Base-by-base conservation (phyloP, 2,113 vertebrate genomes). In the Mohoua ochrocephala region DNA sequence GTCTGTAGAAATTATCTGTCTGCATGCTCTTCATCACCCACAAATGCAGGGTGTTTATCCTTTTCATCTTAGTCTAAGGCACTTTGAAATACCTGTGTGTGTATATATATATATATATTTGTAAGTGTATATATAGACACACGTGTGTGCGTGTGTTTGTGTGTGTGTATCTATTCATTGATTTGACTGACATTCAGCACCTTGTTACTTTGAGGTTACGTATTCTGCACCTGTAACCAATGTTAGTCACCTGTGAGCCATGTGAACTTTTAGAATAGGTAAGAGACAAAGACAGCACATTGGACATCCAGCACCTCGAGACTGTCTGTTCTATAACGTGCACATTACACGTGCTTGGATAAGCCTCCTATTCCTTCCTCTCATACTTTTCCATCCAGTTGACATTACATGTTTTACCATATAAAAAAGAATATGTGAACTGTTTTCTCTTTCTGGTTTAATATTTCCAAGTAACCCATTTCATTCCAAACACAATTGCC, bases 401-500 rank as follows among this genome's bases (percentile, higher is more conserved):
- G 93, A 87, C 97, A 97, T 97, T 97, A 97, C 95, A 95, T 96
- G 95, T 97, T 85, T 97, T 87, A 44, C 89, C 95, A 94, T 96
- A 81, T 77, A 85, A 95, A 91, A 97, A 97, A 87, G 89, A 96
- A 92, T 71, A 95, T 98, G 97, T 97, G 95, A 97, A 91, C 91
- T 97, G 92, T 97, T 98, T 98, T 97, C 96, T 97, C 89, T 93
- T 96, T 97, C 91, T 97, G 96, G 87, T 97, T 96, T 97, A 97
- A 90, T 98, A 98, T 96, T 97, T 98, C 73, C 92, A 94, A 97
- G 94, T 98, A 98, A 97, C 92, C 64, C 98, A 98, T 98, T 97
- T 95, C 98, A 98, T 98, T 97, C 94, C 95, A 97, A 91, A 87
- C 87, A 96, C 95, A 85, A 95, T 76, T 95, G 49, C 86, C 98